Base-by-base conservation (phyloP, 2,113 vertebrate species). In the Mus spicilegus region DNA sequence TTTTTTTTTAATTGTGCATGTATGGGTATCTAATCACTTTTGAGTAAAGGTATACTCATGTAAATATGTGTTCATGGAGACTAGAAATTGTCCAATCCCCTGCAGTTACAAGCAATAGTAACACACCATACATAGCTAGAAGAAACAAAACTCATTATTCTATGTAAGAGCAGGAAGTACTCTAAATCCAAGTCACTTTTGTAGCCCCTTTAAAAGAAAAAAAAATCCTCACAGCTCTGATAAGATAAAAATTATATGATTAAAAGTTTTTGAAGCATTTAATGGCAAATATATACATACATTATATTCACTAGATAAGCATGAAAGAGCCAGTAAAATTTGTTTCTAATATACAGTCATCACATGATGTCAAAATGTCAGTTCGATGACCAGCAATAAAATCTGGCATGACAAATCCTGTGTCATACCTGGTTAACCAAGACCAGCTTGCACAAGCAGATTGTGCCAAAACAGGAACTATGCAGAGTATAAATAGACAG, bases 401-500 rank as follows among this genome's bases (percentile, higher is more conserved):
- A 97, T 91, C 56, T 89, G 95, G 26, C 63, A 22, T 94, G 86
- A 95, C 89, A 97, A 92, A 92, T 96, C 90, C 93, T 94, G 54
- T 93, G 92, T 82, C 90, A 92, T 58, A 90, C 76, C 51, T 80
- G 96, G 70, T 95, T 97, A 95, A 81, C 90, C 85, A 90, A 96
- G 93, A 88, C n/a, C 85, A 91, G 54, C 96, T 97, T 97, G 92
- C 77, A 84, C 56, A 92, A 96, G 69, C 80, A 94, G 87, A 92
- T 49, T 90, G 93, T 82, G 81, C 77, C 82, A 89, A 85, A 92
- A 65, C 92, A 97, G 97, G 97, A 98, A 98, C 91, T 58, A 82
- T 49, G 33, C 46, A 51, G 42, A 91, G 58, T 84, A 95, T 89
- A 96, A 36, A 86, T 67, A 86, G 14, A 67, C 39, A 39, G 65